Conservation (phyloP, 2,113 vertebrate species). For the Coptodon rendalli region DNA sequence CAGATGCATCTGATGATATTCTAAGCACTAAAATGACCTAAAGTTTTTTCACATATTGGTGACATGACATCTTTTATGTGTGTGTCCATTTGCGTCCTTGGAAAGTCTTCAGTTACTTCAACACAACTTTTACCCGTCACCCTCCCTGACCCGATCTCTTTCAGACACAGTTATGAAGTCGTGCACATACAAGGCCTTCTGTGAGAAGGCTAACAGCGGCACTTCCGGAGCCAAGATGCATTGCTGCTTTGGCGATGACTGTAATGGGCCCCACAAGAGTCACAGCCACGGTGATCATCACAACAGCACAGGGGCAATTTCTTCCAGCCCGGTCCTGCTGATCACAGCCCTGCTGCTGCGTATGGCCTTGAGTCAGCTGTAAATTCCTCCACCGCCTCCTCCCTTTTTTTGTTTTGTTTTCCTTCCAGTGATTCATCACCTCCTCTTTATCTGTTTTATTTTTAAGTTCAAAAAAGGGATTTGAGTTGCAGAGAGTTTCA, state of each 20-base stretch:
- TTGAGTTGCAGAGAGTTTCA: neutral
- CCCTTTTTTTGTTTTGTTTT: neutral
- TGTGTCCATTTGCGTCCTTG: neutral
- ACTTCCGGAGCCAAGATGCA: slow-evolving; percentile 69
- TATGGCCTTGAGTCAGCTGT: slow-evolving; percentile 55
- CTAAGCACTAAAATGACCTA: neutral
- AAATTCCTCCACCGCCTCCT: slow-evolving; percentile 4
- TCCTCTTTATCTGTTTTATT: neutral
- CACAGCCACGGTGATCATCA: slow-evolving; percentile 52
- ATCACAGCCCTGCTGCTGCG: slow-evolving; percentile 45
- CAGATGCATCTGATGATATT: neutral
- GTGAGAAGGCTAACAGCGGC: slow-evolving; percentile 70
- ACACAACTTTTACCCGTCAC: neutral
- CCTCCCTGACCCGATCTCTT: neutral
- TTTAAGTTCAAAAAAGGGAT: neutral
- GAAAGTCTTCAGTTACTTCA: neutral
- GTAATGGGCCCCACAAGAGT: slow-evolving; percentile 73
- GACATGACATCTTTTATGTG: neutral
- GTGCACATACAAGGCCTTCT: slow-evolving; percentile 82
- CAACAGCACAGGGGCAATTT: neutral
- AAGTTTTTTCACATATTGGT: neutral
- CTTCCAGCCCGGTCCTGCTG: slow-evolving; percentile 52
- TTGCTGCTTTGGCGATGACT: slow-evolving; percentile 79
- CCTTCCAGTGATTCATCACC: neutral
- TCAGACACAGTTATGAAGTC: slow-evolving; percentile 81